Evolutionary conservation across 2,797 vertebrate genomes (phyloP).

Genomic region (Chelidonichthys spinosus): DNA sequence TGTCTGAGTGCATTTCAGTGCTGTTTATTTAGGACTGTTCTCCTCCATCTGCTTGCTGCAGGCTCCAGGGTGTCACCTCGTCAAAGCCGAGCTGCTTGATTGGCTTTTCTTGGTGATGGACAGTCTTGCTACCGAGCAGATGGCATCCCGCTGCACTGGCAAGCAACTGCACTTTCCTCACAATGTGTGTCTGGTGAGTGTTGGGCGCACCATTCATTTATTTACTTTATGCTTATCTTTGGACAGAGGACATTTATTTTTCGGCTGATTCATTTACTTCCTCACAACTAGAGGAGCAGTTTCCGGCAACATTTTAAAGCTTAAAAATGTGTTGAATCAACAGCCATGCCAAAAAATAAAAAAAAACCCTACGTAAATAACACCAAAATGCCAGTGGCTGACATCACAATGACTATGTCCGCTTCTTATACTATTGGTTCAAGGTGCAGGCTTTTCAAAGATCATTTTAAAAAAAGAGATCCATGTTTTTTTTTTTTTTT

Average conservation of each 20-base stretch:
- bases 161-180: conserved; percentile 26
- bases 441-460: no score
- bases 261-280: neutral
- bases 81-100: conserved; percentile 50
- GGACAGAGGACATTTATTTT: neutral
- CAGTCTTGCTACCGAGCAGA: conserved; percentile 46
- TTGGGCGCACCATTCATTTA: neutral
- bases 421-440: no score
- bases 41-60: conserved; percentile 65
- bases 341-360: neutral
- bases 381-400: neutral
- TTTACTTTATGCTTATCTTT: conserved; percentile 10
- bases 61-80: conserved; percentile 51
- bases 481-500: no score
- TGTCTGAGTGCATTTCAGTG: conserved; percentile 42
- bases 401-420: no score
- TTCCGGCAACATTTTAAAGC: neutral
- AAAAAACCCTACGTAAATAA: neutral
- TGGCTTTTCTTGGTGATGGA: conserved; percentile 63
- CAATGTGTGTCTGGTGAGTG: conserved; percentile 21
- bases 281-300: neutral
- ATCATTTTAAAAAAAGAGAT: no score
- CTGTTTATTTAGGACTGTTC: conserved; percentile 54
- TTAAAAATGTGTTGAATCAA: neutral
- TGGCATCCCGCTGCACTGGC: conserved; percentile 24